A percentile compares a stretch with the other conserved stretches of the same genome.
Conservation (phyloP, 2,113 vertebrate genomes). For the Aramus guarauna region DNA sequence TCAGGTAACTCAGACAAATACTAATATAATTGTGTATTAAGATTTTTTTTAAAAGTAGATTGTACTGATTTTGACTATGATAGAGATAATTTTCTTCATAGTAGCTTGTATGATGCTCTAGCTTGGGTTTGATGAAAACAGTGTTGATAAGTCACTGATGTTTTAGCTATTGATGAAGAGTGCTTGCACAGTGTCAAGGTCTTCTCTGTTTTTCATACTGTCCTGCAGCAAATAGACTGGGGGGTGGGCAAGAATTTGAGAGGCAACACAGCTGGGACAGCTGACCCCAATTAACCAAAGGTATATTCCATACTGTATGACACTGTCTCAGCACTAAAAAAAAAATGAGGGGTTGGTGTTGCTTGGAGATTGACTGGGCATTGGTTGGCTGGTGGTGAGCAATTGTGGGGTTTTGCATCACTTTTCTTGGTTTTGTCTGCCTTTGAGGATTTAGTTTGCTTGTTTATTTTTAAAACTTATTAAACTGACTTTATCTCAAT, state of each 20-base stretch:
- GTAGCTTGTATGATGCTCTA: background rate
- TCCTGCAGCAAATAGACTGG: too few species aligned
- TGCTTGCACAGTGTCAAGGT: too few species aligned
- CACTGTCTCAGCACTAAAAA: background rate
- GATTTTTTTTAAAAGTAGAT: background rate
- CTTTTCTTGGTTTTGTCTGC: background rate
- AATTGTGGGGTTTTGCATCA: background rate
- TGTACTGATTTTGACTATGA: background rate
- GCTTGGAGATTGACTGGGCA: background rate
- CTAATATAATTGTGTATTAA: background rate
- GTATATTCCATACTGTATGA: background rate
- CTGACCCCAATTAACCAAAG: too few species aligned
- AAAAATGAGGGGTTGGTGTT: rapidly evolving
- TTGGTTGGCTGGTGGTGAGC: background rate
- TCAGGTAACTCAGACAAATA: background rate
- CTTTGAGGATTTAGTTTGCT: background rate
- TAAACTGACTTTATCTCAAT: background rate
- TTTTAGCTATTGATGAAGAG: background rate
- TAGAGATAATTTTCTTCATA: background rate
- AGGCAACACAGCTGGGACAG: too few species aligned
- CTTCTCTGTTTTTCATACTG: too few species aligned
- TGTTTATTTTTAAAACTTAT: background rate
- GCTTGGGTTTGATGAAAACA: background rate
- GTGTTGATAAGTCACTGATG: background rate
- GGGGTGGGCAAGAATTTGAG: too few species aligned